A percentile compares a stretch with the other conserved stretches of the same genome.
phyloP scores from a whole-genome alignment of 2,888 invertebrate genomes.

The Anoplius nigerrimus region DNA sequence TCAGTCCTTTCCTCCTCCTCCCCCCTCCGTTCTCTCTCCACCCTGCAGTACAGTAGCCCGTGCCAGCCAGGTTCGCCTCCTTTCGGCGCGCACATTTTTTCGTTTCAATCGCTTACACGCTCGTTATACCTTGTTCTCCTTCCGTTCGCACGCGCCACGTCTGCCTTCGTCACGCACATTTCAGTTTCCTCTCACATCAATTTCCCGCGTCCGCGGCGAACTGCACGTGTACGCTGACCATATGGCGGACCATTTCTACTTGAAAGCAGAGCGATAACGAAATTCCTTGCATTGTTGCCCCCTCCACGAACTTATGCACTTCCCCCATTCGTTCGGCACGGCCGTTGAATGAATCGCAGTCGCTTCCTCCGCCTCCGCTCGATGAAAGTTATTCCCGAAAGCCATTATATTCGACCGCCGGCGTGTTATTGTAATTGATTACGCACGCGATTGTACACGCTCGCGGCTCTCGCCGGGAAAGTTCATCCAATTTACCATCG shows the following conservation, averaged over 20 bases:
- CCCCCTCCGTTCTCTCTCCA: neutral
- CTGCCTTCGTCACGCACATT: slow-evolving; percentile 9
- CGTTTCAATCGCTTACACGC: neutral
- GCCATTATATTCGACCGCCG: too few relatives aligned
- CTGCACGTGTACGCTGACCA: slow-evolving; percentile 26
- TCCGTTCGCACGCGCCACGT: neutral
- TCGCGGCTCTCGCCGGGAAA: too few relatives aligned
- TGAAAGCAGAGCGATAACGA: slow-evolving; percentile 37
- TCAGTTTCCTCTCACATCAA: neutral
- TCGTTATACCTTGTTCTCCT: neutral
- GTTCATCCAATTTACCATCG: too few relatives aligned
- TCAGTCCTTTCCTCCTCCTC: neutral
- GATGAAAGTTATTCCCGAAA: too few relatives aligned
- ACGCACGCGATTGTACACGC: too few relatives aligned
- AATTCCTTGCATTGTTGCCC: slow-evolving; percentile 35
- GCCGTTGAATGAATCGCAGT: too few relatives aligned
- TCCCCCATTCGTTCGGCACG: too few relatives aligned
- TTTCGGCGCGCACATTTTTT: neutral
- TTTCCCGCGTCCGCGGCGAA: neutral
- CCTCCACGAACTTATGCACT: too few relatives aligned
- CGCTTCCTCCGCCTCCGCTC: too few relatives aligned
- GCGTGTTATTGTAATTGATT: too few relatives aligned
- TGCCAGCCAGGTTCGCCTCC: neutral
- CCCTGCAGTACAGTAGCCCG: too few relatives aligned
- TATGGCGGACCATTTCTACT: slow-evolving; percentile 32